phyloP scores from a whole-genome alignment of 1,140 invertebrate genomes.

The Eupeodes corollae region DNA sequence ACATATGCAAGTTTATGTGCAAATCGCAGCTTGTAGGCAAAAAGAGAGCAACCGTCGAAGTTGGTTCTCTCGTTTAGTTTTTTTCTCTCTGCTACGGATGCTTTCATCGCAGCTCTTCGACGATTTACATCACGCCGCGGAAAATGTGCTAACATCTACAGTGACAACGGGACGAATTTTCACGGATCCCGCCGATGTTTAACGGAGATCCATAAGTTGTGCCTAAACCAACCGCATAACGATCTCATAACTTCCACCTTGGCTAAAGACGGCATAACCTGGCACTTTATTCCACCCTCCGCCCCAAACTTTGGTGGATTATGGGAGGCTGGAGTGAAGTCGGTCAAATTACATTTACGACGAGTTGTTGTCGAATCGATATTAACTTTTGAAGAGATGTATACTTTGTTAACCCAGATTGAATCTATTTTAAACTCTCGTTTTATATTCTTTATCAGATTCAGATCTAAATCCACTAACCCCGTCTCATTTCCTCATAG shows the following conservation, averaged over 20 bases:
- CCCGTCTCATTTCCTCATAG: conserved; percentile 31
- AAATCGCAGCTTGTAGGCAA: too few species aligned
- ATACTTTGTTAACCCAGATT: conserved; percentile 7
- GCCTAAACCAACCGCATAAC: conserved; percentile 9
- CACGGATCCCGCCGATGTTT: too few species aligned
- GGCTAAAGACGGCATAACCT: conserved; percentile 11
- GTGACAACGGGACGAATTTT: too few species aligned
- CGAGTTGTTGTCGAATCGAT: conserved; percentile 6
- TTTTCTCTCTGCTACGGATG: too few species aligned
- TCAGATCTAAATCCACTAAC: conserved; percentile 18
- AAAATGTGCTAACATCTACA: conserved; percentile 9
- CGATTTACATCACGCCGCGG: conserved; percentile 16
- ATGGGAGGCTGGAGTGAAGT: too few species aligned
- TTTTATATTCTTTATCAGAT: conserved; percentile 13
- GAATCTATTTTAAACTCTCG: too few species aligned
- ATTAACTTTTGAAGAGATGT: conserved; percentile 13
- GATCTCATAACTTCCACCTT: neutral
- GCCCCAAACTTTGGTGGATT: conserved; percentile 24
- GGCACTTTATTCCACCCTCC: conserved; percentile 15
- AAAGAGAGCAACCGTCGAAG: too few species aligned
- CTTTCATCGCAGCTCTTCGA: conserved; percentile 18
- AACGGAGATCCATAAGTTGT: conserved; percentile 18
- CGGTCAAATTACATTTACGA: conserved; percentile 16
- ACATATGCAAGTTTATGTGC: too few species aligned
- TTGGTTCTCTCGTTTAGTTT: too few species aligned